Conservation (phyloP, 2,797 vertebrate species). For the Acipenser ruthenus region DNA sequence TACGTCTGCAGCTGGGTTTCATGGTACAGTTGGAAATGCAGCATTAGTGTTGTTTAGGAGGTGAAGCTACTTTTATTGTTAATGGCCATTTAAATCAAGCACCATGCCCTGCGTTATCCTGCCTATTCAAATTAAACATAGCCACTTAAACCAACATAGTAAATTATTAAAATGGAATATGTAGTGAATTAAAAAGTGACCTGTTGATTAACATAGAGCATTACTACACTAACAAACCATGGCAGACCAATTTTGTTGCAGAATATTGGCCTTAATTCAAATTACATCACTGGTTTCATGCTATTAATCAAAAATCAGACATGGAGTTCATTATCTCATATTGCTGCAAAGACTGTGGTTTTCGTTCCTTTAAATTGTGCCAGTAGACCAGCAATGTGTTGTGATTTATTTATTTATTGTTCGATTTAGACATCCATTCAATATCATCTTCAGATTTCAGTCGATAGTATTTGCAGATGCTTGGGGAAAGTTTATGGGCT, state of each 20-base stretch:
- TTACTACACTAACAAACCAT: neutral
- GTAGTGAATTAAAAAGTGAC: neutral
- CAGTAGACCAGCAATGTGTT: neutral
- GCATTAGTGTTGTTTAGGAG: too few relatives aligned
- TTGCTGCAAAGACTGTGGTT: slow-evolving; percentile 1
- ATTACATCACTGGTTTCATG: neutral
- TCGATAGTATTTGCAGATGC: neutral
- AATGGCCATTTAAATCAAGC: too few relatives aligned
- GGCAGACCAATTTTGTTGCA: neutral
- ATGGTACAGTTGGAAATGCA: too few relatives aligned
- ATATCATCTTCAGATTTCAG: neutral
- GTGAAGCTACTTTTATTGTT: too few relatives aligned
- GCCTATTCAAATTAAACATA: too few relatives aligned
- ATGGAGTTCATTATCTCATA: neutral
- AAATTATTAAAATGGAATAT: too few relatives aligned
- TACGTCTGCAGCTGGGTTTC: too few relatives aligned
- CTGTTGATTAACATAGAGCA: neutral
- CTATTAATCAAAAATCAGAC: neutral
- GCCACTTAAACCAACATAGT: too few relatives aligned
- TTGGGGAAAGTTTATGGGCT: neutral
- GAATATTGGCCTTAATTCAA: neutral
- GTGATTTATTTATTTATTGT: slow-evolving; percentile 1
- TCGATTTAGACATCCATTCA: neutral
- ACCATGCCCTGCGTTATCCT: too few relatives aligned
- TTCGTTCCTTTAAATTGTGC: neutral